A percentile compares a stretch with the other conserved stretches of the same genome.
Conservation (phyloP, 2,888 invertebrate genomes). For the Hydrotaea diabolus region DNA sequence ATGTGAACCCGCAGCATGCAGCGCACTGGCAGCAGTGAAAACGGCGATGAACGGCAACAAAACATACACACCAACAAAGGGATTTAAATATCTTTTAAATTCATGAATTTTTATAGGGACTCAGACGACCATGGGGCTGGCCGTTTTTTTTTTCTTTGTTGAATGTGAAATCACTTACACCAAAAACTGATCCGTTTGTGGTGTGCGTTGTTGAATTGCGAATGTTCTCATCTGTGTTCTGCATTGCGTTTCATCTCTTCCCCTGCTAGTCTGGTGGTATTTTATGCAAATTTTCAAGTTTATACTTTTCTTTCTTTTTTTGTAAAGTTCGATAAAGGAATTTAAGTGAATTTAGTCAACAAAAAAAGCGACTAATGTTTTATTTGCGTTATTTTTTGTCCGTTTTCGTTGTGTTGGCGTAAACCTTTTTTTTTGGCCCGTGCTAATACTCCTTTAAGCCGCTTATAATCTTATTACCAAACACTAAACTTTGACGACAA, state of each 20-base stretch:
- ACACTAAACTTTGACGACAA: conserved; percentile 57
- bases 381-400: neutral
- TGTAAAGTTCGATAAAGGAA: neutral
- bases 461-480: conserved; percentile 63
- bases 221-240: conserved; percentile 26
- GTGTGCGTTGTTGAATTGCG: neutral
- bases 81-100: conserved; percentile 35
- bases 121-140: neutral
- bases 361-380: neutral
- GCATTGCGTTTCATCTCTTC: neutral
- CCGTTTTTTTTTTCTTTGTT: neutral
- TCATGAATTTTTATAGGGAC: conserved; percentile 48
- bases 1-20: neutral
- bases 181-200: neutral
- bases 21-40: conserved; percentile 15
- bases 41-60: neutral
- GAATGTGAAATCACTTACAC: neutral
- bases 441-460: conserved; percentile 58
- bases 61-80: conserved; percentile 23
- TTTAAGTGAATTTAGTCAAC: neutral
- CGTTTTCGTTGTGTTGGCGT: no score
- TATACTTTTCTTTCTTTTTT: conserved; percentile 9
- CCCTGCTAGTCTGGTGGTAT: conserved; percentile 3
- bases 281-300: conserved; percentile 63
- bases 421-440: conserved; percentile 44